Evolutionary conservation across 2,888 invertebrate species (phyloP), one percentile per base, ranked within the genome.

Genomic region (Acrobasis consociella): DNA sequence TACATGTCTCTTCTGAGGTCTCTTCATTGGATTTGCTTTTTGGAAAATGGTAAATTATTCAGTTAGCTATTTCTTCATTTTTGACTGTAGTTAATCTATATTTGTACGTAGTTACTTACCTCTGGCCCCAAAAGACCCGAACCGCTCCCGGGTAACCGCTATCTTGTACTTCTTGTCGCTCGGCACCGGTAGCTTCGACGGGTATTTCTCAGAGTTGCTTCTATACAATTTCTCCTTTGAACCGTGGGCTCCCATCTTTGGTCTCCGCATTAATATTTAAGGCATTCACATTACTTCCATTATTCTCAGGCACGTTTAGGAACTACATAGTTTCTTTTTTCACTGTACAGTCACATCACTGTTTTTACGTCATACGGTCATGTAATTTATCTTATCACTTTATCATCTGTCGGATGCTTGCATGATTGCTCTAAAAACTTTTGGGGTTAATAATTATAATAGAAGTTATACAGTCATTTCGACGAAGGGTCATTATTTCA

Each of bases 201-300:
- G 92, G 84, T 89, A 91, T 70, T 92, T 93, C 83, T 94, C 95
- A 51, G 95, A 95, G 75, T 93, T 93, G 71, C 94, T 94, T 78
- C 95, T 93, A 76, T 94, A 93, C 69, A 96, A 91, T 87, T 95
- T 95, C 87, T 95, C 95, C 92, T 96, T 96, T 65, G 96, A 96
- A 78, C 95, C 95, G 89, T 96, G 95, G 71, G 95, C 95, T 75
- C 96, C 96, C 96, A 96, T 96, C 83, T 89, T 94, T 79, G 79
- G 73, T 72, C 80, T 78, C 82, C 81, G 87, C 87, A 86, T 86
- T 67, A 82, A 86, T 74, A 77, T 73, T 83, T 73, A 82, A 71
- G 75, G 74, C 88, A 87, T 86, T 73, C 67, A 81, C 74, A 72
- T 69, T 72, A 67, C 72, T 42, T 67, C 62, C 67, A 68, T 67